Base-by-base conservation (phyloP, 37 sponge, comb jelly and placozoan genomes). In the Theonella swinhoei region DNA sequence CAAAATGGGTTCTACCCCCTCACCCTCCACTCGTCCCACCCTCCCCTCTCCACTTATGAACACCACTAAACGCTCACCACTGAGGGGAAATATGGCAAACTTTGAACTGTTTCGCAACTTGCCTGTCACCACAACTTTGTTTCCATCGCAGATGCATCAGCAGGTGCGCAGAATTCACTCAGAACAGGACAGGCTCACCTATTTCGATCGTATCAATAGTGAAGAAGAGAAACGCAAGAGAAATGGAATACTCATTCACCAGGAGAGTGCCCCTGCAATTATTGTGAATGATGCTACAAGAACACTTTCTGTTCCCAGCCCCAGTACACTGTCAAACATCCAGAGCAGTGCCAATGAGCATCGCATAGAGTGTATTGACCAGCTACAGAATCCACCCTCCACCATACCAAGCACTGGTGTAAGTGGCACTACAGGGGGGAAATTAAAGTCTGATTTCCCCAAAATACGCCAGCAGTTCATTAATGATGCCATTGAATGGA, bases 281-380 rank as follows among this genome's bases (percentile, higher is more conserved):
- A 22, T 83, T 0, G 54, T 47, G 11, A 47, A 47, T 14, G 54
- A 47, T 47, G 54, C 11, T 17, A 47, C 54, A 17, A 7, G 54
- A 39, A 37, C 68, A 32, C 72, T 64, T 11, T 43, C 85, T 4
- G 85, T 85, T 3, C 60, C 77, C 8, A 62, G 75, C 42, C 77
- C 88, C 0, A 41, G 76, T 14, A 24, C 75, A 4, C 38, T 82
- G 64, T 5, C 42, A 26, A 76, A 80, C 22, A 39, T 54, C 4
- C 62, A 42, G 17, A 42, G 80, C 62, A 74, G 26, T 7, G 37
- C 29, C 11, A 69, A 42, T 24, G 88, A 88, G 77, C 72, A 79
- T 37, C 74, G 76, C 62, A 88, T 88, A 1, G 88, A 88, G 32
- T 81, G 58, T 64, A 76, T 88, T 24, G 83, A 88, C 77, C 75